Evolutionary conservation across 1,140 invertebrate species (phyloP).

Genomic region (Heliconius hermathena): DNA sequence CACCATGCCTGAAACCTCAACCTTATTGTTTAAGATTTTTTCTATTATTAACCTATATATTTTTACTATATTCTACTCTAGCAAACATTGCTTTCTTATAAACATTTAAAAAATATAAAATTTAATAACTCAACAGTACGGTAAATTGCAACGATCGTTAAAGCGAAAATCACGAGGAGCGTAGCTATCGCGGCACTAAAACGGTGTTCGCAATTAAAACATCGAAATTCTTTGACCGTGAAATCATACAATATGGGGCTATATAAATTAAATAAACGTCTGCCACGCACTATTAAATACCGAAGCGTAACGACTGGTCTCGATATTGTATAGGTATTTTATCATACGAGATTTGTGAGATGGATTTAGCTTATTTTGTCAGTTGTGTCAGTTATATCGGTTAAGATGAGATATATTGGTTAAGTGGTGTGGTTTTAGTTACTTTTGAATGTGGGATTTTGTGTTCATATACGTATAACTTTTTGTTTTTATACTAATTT

Average conservation of each 20-base stretch:
- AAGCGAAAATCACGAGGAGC: background rate
- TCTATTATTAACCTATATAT: no score
- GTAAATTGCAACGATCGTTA: background rate
- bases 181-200: slow-evolving; percentile 17
- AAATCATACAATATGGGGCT: slow-evolving; percentile 26
- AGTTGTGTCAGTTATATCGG: background rate
- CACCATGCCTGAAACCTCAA: background rate
- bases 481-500: no score
- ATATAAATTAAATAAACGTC: slow-evolving; percentile 31
- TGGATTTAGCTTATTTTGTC: background rate
- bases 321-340: background rate
- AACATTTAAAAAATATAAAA: background rate
- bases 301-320: background rate
- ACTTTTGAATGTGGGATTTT: no score
- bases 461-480: no score
- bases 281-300: slow-evolving; percentile 19
- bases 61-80: no score
- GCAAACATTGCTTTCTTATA: no score
- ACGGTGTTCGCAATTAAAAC: slow-evolving; percentile 32
- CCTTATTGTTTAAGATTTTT: no score
- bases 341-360: background rate
- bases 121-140: background rate
- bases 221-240: slow-evolving; percentile 35
- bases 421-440: no score
- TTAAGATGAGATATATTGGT: background rate